Percentiles rank a stretch among this genome's conserved stretches.
phyloP scores from a whole-genome alignment of 2,797 vertebrate species.

The Catostomus latipinnis region DNA sequence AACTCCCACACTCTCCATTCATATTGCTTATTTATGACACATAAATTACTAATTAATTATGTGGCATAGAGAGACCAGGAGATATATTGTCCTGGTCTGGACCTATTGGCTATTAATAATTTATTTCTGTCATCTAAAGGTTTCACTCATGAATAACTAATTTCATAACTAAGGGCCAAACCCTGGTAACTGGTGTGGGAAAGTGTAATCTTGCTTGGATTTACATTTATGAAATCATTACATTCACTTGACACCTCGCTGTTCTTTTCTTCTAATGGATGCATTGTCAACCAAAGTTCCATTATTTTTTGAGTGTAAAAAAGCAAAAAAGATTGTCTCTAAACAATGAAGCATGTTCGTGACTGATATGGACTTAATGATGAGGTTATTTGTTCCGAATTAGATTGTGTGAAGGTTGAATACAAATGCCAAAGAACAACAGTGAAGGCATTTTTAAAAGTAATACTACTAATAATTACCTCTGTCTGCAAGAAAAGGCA shows the following conservation, averaged over 20 bases:
- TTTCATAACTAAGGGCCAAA: conserved; percentile 55
- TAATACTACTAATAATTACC: conserved; percentile 55
- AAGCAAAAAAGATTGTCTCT: conserved; percentile 7
- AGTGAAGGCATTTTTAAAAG: conserved; percentile 31
- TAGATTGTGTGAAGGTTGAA: conserved; percentile 42
- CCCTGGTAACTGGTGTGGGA: conserved; percentile 61
- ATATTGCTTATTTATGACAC: conserved; percentile 77
- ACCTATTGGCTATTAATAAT: conserved; percentile 71
- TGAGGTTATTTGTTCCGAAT: conserved; percentile 52
- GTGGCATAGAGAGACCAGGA: conserved; percentile 69
- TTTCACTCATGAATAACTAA: conserved; percentile 68
- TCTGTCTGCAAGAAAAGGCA: conserved; percentile 28
- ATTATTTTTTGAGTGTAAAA: conserved; percentile 22
- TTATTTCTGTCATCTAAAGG: conserved; percentile 67
- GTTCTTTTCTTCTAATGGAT: conserved; percentile 41
- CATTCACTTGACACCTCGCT: conserved; percentile 28
- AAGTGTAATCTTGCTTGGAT: conserved; percentile 66
- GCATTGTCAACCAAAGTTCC: conserved; percentile 10
- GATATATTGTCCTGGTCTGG: conserved; percentile 69
- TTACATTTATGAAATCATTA: conserved; percentile 51
- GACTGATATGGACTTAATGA: conserved; percentile 53
- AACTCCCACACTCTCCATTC: conserved; percentile 72
- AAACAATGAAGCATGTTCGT: conserved; percentile 51
- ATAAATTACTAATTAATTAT: conserved; percentile 73
- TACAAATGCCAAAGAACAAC: conserved; percentile 52